Percentiles rank a stretch among this genome's conserved stretches.
phyloP scores from a whole-genome alignment of 2,113 vertebrate genomes.

The Pelecanus crispus region DNA sequence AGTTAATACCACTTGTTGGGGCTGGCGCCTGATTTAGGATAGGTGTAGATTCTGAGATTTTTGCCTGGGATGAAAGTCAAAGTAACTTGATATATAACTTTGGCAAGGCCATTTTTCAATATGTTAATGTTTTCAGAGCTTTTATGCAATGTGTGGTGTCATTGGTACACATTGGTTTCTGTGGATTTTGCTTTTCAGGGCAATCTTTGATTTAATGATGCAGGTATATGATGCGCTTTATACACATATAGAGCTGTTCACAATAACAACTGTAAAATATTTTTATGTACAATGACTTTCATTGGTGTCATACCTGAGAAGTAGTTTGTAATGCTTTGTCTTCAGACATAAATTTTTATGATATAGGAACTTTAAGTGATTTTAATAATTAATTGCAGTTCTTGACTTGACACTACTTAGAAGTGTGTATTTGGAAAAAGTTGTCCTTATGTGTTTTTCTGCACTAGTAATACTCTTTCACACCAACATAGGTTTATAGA shows the following conservation, averaged over 20 bases:
- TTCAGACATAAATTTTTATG: not conserved
- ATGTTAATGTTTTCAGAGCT: not conserved
- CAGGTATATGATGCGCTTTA: too few relatives aligned
- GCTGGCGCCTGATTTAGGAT: not conserved
- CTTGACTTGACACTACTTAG: not conserved
- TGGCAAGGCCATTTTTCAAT: not conserved
- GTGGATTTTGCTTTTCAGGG: not conserved
- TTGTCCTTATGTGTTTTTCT: not conserved
- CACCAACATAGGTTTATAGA: not conserved
- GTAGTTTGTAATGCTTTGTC: not conserved
- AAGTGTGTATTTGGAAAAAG: not conserved
- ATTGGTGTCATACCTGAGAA: not conserved
- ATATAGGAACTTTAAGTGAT: not conserved
- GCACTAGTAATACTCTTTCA: not conserved
- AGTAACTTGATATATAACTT: not conserved
- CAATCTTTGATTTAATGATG: not conserved
- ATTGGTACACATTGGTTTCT: not conserved
- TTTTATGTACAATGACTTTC: not conserved
- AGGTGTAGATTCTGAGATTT: not conserved
- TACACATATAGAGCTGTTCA: not conserved
- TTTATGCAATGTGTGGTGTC: not conserved
- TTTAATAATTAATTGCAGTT: not conserved
- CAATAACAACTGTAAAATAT: not conserved
- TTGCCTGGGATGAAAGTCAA: not conserved
- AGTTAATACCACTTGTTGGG: not conserved